Base-by-base conservation (phyloP, 1,140 invertebrate genomes). In the Pseudomyrmex cubaensis region DNA sequence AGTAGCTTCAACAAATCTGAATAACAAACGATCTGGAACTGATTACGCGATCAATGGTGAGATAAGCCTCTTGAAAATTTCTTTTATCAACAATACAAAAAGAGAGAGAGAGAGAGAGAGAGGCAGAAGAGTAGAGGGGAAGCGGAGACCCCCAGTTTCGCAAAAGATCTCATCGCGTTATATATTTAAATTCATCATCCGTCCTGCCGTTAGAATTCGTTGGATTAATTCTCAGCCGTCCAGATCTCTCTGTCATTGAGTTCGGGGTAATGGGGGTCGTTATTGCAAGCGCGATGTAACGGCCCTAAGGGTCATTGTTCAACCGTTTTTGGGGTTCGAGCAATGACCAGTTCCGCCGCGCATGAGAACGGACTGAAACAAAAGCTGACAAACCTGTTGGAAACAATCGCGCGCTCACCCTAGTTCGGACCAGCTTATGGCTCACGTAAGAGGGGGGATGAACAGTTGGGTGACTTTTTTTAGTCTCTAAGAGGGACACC, bases 401-500 rank as follows among this genome's bases (percentile, higher is more conserved):
- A 93, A 93, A 93, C 92, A 93, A 93, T 93, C 90, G 92, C 78
- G 70, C 83, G 76, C 89, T 92, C 88, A 87, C 92, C 92, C 90
- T 86, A 89, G 89, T 77, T 85, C 85, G 88, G 88, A 84, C 87
- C 82, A 87, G 90, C 90, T 91, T 89, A 90, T 87, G 86, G 86
- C 86, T 86, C 88, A 90, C 87, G 85, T 35, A 35, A 35, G 35
- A 78, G 64, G 48, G 89, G 91, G 92, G 92, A 93, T 93, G 92
- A 93, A 93, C 93, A 93, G 93, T 93, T 93, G 93, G 92, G 91
- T 93, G 93, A 91, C 91, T 93, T 93, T 93, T 91, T 92, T 93
- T 93, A 91, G 83, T 54, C 50, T 61, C 80, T 74, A 83, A 85
- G 83, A 87, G 83, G 83, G 83, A 90, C 83, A 82, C 74, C 90